Conservation (phyloP, 2,797 vertebrate genomes). For the Brachyalestes nurse region DNA sequence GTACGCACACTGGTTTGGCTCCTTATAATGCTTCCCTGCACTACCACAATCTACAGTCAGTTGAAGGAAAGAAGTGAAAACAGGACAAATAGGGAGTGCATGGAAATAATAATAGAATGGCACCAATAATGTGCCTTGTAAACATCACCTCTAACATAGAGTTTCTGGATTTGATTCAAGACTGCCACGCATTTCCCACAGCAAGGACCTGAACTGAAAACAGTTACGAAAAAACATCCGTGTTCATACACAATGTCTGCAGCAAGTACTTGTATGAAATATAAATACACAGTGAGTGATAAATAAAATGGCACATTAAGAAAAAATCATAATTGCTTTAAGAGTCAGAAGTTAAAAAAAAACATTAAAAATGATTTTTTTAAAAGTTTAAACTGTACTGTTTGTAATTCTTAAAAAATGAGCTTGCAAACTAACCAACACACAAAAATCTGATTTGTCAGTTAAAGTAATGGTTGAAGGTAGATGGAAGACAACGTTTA, state of each 20-base stretch:
- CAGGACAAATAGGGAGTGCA: slow-evolving; percentile 8
- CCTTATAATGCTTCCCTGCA: slow-evolving; percentile 30
- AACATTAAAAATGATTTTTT: not conserved
- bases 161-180: slow-evolving; percentile 63
- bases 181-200: slow-evolving; percentile 41
- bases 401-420: not conserved
- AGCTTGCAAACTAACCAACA: slow-evolving; percentile 6
- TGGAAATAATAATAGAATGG: slow-evolving; percentile 55
- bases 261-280: slow-evolving; percentile 9
- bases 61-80: slow-evolving; percentile 29
- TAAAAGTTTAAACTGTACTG: not conserved
- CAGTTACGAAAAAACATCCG: slow-evolving; percentile 45
- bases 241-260: slow-evolving; percentile 35
- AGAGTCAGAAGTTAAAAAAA: slow-evolving; percentile 17
- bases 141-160: slow-evolving; percentile 76
- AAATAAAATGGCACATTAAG: slow-evolving; percentile 40
- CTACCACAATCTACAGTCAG: slow-evolving; percentile 18
- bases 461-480: slow-evolving; percentile 3
- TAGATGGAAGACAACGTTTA: slow-evolving; percentile 33
- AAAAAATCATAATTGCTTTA: slow-evolving; percentile 14
- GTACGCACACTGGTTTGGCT: slow-evolving; percentile 47
- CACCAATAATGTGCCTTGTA: slow-evolving; percentile 68
- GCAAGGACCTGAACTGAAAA: slow-evolving; percentile 58
- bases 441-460: not conserved
- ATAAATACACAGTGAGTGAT: slow-evolving; percentile 46